Percentiles rank a stretch among this genome's conserved stretches.
These are phyloP conservation scores for Azorinus chamasolen DNA, from an alignment of 2,888 invertebrate species.

Conservation along the genomic window DNA sequence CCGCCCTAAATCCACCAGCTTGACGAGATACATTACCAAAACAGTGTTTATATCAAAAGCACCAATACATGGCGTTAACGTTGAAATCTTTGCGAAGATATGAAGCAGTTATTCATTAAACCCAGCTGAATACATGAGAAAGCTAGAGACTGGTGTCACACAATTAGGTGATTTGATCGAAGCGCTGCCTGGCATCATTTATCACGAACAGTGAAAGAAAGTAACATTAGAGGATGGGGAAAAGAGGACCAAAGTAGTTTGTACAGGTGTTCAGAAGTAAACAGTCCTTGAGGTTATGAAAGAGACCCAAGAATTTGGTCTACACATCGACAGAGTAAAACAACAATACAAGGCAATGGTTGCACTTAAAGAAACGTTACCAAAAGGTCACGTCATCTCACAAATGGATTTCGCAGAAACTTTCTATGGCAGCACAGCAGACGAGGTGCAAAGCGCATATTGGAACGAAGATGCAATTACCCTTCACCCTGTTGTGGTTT, in stretches of 20 bases:
- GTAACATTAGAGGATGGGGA: slow-evolving; percentile 28
- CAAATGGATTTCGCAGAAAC: slow-evolving; percentile 67
- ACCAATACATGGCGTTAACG: slow-evolving; percentile 24
- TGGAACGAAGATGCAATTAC: slow-evolving; percentile 32
- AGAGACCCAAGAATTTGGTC: slow-evolving; percentile 31
- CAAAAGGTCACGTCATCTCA: slow-evolving; percentile 35
- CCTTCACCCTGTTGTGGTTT: too few species aligned
- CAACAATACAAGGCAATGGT: slow-evolving; percentile 36
- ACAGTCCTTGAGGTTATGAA: slow-evolving; percentile 9
- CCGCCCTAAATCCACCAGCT: slow-evolving; percentile 6
- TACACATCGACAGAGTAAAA: slow-evolving; percentile 18
- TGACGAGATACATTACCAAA: slow-evolving; percentile 15
- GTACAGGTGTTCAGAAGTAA: slow-evolving; percentile 16
- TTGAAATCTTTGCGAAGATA: slow-evolving; percentile 12
- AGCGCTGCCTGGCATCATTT: background rate
- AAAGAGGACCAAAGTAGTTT: slow-evolving; percentile 39
- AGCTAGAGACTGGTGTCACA: too few species aligned
- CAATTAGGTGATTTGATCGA: background rate
- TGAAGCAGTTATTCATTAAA: slow-evolving; percentile 8
- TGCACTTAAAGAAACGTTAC: slow-evolving; percentile 47
- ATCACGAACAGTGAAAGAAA: slow-evolving; percentile 38
- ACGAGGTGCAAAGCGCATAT: too few species aligned
- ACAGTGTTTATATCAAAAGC: too few species aligned
- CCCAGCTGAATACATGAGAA: slow-evolving; percentile 34
- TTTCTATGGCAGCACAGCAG: slow-evolving; percentile 31